These are phyloP conservation scores for Subacronicta megacephala DNA, from an alignment of 2,888 invertebrate species.

Conservation along the genomic window DNA sequence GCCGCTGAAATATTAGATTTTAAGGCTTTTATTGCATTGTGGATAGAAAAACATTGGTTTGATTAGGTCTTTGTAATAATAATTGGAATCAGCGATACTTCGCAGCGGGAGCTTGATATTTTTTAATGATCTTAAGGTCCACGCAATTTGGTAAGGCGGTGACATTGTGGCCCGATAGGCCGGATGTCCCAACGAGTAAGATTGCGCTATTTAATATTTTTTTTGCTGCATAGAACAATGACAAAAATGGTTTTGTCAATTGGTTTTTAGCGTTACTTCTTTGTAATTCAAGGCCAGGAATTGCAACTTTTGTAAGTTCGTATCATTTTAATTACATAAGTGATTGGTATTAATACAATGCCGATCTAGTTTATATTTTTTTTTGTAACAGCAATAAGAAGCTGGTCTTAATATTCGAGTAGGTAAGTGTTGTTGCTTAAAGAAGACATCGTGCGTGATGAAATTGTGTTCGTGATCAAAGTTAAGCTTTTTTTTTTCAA, in stretches of 20 bases:
- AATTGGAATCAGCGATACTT: conserved; percentile 6
- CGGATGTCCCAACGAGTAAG: conserved; percentile 34
- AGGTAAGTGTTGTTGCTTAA: no score
- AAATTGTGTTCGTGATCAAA: no score
- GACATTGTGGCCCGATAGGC: conserved; percentile 9
- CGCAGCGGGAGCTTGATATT: conserved; percentile 29
- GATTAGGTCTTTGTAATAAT: conserved; percentile 10
- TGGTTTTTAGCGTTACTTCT: conserved; percentile 1
- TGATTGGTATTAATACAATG: no score
- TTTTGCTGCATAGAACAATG: conserved; percentile 9
- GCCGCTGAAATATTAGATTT: conserved; percentile 15
- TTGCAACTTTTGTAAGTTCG: not conserved
- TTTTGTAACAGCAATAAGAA: no score
- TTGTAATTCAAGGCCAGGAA: conserved; percentile 3
- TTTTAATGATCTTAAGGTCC: conserved; percentile 11
- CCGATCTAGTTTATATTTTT: no score
- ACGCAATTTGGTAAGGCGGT: conserved; percentile 10
- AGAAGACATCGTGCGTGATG: no score
- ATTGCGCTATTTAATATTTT: conserved; percentile 30
- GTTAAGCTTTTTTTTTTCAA: no score
- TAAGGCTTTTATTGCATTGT: conserved; percentile 29
- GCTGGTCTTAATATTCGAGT: no score
- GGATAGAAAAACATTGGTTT: conserved; percentile 6
- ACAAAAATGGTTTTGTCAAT: conserved; percentile 3
- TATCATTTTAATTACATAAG: not conserved